These are phyloP conservation scores for Microtus pennsylvanicus DNA, from an alignment of 2,113 vertebrate genomes.

Conservation along the genomic window DNA sequence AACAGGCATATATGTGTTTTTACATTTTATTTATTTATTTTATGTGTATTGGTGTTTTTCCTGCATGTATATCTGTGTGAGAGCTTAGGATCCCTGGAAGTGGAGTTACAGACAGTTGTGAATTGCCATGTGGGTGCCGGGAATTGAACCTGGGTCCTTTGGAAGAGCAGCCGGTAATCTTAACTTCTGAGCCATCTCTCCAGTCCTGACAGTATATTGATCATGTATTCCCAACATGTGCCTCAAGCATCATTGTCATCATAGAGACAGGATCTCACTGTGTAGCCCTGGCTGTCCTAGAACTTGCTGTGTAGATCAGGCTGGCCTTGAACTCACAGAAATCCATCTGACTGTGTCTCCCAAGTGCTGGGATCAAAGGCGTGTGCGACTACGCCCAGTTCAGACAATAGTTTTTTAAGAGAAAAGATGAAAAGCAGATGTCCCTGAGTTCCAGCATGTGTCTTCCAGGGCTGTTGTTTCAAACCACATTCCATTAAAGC, in stretches of 20 bases:
- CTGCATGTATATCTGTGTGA: not conserved
- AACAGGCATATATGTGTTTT: not conserved
- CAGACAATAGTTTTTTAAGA: not conserved
- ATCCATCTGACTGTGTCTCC: not conserved
- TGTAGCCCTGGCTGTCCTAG: not conserved
- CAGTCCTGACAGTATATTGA: not conserved
- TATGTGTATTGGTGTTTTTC: not conserved
- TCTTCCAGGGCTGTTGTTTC: not conserved
- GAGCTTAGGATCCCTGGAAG: not conserved
- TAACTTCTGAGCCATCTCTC: not conserved
- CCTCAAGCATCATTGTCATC: not conserved
- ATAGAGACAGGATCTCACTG: not conserved
- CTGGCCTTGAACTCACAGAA: not conserved
- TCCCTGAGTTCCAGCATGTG: not conserved
- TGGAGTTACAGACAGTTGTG: not conserved
- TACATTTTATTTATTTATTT: not conserved
- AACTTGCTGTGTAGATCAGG: not conserved
- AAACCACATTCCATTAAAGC: not conserved
- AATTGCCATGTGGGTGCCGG: not conserved
- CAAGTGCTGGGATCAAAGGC: not conserved
- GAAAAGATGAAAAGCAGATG: not conserved
- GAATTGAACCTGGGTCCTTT: not conserved
- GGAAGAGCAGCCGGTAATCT: not conserved
- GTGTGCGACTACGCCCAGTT: not conserved
- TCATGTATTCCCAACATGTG: not conserved